phyloP scores from a whole-genome alignment of 2,113 vertebrate genomes.

The Tragulus kanchil region DNA sequence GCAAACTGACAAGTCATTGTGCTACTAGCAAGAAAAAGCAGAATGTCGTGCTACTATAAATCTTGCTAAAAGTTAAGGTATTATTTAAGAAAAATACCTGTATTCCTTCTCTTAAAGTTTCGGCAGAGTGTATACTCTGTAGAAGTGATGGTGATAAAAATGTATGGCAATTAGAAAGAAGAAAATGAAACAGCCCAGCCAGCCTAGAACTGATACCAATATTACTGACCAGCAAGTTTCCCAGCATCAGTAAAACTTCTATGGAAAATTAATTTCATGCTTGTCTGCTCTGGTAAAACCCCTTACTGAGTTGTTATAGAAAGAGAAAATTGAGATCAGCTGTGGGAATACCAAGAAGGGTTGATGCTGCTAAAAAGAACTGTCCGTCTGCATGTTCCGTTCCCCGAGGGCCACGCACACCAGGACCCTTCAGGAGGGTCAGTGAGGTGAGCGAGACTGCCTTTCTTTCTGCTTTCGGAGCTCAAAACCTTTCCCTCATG shows the following conservation, averaged over 20 bases:
- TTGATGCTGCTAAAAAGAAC: constrained; percentile 77
- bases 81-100: not conserved
- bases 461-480: not conserved
- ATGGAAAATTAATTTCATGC: constrained; percentile 86
- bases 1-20: not conserved
- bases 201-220: constrained; percentile 47
- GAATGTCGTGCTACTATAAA: not conserved
- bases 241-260: constrained; percentile 74
- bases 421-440: not conserved
- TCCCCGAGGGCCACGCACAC: not conserved
- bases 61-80: constrained; percentile 41
- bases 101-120: constrained; percentile 23
- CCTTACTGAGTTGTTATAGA: constrained; percentile 82
- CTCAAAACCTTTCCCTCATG: not conserved
- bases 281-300: constrained; percentile 83
- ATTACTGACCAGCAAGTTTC: constrained; percentile 76
- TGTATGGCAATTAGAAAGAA: constrained; percentile 59
- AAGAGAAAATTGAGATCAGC: constrained; percentile 79
- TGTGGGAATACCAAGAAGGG: constrained; percentile 79
- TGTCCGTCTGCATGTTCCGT: constrained; percentile 66
- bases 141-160: constrained; percentile 54
- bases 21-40: not conserved
- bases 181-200: constrained; percentile 44
- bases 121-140: not conserved
- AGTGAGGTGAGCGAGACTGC: not conserved